Percentiles rank a stretch among this genome's conserved stretches.
Evolutionary conservation across 2,888 invertebrate species (phyloP).

Genomic region (Bombyx huttoni): DNA sequence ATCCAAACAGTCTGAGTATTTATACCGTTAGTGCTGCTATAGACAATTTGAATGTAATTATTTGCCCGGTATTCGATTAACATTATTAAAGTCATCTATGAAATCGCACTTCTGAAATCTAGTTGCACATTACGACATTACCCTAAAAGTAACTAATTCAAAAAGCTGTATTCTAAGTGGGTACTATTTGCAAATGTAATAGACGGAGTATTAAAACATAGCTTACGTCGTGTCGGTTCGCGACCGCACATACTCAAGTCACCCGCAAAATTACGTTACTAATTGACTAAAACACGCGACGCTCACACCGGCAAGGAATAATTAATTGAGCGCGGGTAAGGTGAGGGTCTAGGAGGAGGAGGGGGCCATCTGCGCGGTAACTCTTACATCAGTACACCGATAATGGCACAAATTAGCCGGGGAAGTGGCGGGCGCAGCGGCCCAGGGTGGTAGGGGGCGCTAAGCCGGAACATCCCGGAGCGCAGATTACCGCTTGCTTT

Average conservation of each 20-base stretch:
- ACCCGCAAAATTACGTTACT: constrained; percentile 72
- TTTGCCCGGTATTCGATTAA: constrained; percentile 31
- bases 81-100: too few species aligned
- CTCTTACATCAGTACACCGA: constrained; percentile 73
- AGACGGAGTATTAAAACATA: constrained; percentile 37
- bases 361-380: constrained; percentile 67
- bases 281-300: constrained; percentile 73
- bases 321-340: constrained; percentile 67
- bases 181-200: constrained; percentile 7
- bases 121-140: neutral
- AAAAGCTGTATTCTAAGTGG: neutral
- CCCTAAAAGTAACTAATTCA: neutral
- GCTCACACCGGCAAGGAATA: constrained; percentile 70
- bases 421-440: constrained; percentile 58
- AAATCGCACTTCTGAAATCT: too few species aligned
- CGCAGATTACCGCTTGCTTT: constrained; percentile 74
- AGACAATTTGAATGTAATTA: constrained; percentile 67
- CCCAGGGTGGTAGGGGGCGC: constrained; percentile 40
- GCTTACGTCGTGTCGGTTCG: constrained; percentile 33
- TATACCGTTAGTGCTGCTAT: constrained; percentile 44
- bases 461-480: constrained; percentile 72
- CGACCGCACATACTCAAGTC: constrained; percentile 66
- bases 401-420: constrained; percentile 72
- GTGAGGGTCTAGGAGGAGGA: constrained; percentile 30
- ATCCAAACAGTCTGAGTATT: constrained; percentile 32